Conservation (phyloP, 2,888 invertebrate genomes). For the Atethmia centrago region DNA sequence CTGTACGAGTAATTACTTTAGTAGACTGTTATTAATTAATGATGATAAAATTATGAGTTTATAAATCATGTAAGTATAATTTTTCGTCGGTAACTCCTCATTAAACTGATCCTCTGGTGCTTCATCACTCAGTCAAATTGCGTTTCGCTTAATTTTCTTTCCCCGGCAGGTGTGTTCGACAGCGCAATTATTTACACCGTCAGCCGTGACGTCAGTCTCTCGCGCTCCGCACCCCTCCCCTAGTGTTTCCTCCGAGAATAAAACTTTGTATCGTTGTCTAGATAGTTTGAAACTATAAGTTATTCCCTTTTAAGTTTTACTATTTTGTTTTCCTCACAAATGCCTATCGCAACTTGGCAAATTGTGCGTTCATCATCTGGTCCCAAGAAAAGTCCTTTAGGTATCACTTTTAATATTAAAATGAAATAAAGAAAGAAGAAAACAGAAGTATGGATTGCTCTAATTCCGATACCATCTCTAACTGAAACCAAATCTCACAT, state of each 20-base stretch:
- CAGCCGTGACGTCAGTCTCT: constrained; percentile 85
- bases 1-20: constrained; percentile 73
- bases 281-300: constrained; percentile 82
- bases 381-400: constrained; percentile 19
- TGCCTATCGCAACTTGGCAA: constrained; percentile 71
- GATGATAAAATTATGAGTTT: constrained; percentile 65
- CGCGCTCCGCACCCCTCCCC: constrained; percentile 67
- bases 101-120: constrained; percentile 89
- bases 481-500: constrained; percentile 19
- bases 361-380: constrained; percentile 66
- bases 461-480: not conserved
- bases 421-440: not conserved
- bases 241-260: constrained; percentile 77
- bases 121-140: constrained; percentile 91
- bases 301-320: constrained; percentile 77
- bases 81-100: constrained; percentile 88
- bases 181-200: constrained; percentile 90
- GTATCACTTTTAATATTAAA: not conserved
- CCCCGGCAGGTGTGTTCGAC: constrained; percentile 90
- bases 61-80: constrained; percentile 73
- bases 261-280: constrained; percentile 81
- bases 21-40: constrained; percentile 74
- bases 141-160: constrained; percentile 91
- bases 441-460: not conserved
- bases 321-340: constrained; percentile 73